Conservation (phyloP, 2,888 invertebrate genomes). For the Lypha dubia region DNA sequence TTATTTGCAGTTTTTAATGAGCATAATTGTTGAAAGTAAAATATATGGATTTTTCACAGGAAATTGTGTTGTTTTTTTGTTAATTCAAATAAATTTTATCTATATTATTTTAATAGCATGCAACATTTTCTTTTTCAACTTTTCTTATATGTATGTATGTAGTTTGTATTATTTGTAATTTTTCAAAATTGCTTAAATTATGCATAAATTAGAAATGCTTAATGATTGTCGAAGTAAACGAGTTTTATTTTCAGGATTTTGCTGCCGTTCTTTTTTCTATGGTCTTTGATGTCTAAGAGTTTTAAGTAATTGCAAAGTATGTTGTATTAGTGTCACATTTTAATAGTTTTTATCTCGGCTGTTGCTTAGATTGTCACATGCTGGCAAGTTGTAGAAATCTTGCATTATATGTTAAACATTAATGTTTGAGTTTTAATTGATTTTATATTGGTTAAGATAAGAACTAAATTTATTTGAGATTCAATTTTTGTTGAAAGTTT, state of each 20-base stretch:
- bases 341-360: conserved; percentile 64
- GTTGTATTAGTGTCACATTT: conserved; percentile 70
- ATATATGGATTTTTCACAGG: conserved; percentile 7
- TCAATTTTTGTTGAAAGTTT: conserved; percentile 27
- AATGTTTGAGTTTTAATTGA: conserved; percentile 64
- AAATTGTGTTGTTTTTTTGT: conserved; percentile 15
- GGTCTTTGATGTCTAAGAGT: background rate
- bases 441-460: conserved; percentile 58
- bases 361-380: conserved; percentile 58
- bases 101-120: conserved; percentile 45
- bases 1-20: conserved; percentile 33
- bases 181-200: conserved; percentile 44
- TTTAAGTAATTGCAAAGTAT: conserved; percentile 28
- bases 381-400: conserved; percentile 42
- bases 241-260: conserved; percentile 33
- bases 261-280: background rate
- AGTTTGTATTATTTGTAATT: conserved; percentile 38
- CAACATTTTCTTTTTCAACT: background rate
- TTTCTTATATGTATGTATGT: conserved; percentile 9
- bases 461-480: conserved; percentile 52
- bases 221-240: conserved; percentile 51
- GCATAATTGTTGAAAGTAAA: background rate
- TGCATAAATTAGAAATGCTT: conserved; percentile 70
- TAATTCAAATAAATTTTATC: conserved; percentile 53
- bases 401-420: conserved; percentile 62